These are phyloP conservation scores for Epinotia demarniana DNA, from an alignment of 2,888 invertebrate genomes.

Conservation along the genomic window DNA sequence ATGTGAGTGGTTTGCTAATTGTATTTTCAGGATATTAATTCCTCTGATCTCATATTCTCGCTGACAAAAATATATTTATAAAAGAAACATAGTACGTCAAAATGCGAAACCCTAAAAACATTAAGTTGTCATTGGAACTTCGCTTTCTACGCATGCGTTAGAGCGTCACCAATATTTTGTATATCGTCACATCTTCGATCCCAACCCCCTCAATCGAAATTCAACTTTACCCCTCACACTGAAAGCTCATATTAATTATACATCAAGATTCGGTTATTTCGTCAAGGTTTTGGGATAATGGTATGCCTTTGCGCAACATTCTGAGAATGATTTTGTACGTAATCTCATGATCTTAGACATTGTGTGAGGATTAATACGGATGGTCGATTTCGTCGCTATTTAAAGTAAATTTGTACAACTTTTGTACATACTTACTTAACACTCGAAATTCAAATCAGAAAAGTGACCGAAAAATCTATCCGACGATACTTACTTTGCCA, in stretches of 20 bases:
- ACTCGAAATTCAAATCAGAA: not conserved
- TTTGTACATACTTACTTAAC: slow-evolving; percentile 12
- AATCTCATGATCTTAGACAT: slow-evolving; percentile 34
- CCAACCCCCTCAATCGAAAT: not conserved
- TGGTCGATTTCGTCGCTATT: slow-evolving; percentile 19
- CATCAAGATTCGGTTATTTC: not conserved
- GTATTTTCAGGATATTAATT: too few species aligned
- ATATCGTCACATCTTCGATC: not conserved
- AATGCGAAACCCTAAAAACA: slow-evolving; percentile 27
- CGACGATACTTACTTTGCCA: too few species aligned
- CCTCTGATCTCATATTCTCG: too few species aligned
- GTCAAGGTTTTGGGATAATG: not conserved
- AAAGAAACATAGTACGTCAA: not conserved
- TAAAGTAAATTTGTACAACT: slow-evolving; percentile 31
- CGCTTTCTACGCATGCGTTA: slow-evolving; percentile 55
- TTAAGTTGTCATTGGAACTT: slow-evolving; percentile 44
- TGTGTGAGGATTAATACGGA: slow-evolving; percentile 34
- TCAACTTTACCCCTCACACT: not conserved
- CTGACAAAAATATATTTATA: too few species aligned
- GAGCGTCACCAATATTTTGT: slow-evolving; percentile 58
- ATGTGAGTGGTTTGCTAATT: too few species aligned
- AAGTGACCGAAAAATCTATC: too few species aligned
- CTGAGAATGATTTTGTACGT: slow-evolving; percentile 48
- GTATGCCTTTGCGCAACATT: slow-evolving; percentile 43
- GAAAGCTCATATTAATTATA: not conserved